phyloP scores from a whole-genome alignment of 2,113 vertebrate genomes.

The Apistogramma diplotaenia region DNA sequence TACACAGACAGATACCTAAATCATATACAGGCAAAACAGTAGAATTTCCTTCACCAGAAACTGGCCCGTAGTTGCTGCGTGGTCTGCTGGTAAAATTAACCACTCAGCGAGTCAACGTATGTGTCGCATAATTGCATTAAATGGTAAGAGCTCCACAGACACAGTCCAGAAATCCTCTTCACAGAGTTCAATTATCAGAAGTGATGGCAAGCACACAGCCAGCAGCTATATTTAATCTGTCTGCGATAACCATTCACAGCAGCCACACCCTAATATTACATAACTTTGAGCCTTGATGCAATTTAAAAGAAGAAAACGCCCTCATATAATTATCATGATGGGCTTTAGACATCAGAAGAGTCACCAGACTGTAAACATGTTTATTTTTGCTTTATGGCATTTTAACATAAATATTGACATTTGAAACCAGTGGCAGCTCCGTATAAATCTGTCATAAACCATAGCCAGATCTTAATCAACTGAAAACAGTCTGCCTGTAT shows the following conservation, averaged over 20 bases:
- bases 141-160: not conserved
- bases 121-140: not conserved
- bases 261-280: not conserved
- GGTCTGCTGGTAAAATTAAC: not conserved
- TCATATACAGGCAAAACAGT: not conserved
- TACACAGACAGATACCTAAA: too few relatives aligned
- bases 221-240: not conserved
- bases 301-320: not conserved
- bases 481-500: not conserved
- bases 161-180: not conserved
- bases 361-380: not conserved
- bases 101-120: not conserved
- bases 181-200: not conserved
- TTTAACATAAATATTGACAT: not conserved
- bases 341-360: not conserved
- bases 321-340: not conserved
- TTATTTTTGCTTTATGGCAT: not conserved
- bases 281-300: not conserved
- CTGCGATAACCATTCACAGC: not conserved
- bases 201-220: not conserved
- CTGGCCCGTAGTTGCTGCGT: not conserved
- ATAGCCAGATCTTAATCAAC: not conserved
- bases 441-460: not conserved
- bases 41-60: not conserved
- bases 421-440: not conserved